Conservation (phyloP, 2,888 invertebrate genomes). For the Octonoba sinensis region DNA sequence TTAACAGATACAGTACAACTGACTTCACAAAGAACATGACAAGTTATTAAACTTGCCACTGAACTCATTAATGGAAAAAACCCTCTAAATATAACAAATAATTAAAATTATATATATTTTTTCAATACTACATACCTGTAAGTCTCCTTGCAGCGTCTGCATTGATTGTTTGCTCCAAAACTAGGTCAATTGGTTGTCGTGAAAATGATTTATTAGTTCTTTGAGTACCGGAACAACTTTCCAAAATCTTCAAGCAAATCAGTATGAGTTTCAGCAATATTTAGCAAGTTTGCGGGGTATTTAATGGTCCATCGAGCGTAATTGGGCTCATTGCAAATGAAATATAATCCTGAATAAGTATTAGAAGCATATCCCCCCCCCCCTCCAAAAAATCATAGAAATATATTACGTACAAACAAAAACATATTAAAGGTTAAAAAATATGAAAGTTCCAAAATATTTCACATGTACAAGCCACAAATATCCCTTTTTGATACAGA, state of each 20-base stretch:
- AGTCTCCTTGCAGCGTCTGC: not conserved
- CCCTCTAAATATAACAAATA: not conserved
- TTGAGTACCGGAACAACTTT: not conserved
- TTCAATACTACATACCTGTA: not conserved
- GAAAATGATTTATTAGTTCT: constrained; percentile 1
- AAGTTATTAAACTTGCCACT: no score
- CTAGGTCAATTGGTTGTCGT: not conserved
- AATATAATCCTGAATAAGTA: no score
- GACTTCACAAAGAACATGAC: no score
- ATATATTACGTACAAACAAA: no score
- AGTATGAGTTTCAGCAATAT: not conserved
- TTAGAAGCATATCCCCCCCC: no score
- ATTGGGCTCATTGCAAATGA: not conserved
- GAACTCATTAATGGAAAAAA: not conserved
- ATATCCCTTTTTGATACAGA: no score
- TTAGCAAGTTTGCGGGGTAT: not conserved
- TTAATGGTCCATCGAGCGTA: not conserved
- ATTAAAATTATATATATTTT: not conserved
- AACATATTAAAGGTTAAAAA: no score
- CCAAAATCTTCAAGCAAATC: no score
- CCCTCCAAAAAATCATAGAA: no score
- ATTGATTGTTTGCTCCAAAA: not conserved
- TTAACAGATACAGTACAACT: no score
- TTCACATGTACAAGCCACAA: no score
- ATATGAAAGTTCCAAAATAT: no score